A percentile compares a stretch with the other conserved stretches of the same genome.
phyloP scores from a whole-genome alignment of 1,140 invertebrate species.

The Macrobrachium rosenbergii region DNA sequence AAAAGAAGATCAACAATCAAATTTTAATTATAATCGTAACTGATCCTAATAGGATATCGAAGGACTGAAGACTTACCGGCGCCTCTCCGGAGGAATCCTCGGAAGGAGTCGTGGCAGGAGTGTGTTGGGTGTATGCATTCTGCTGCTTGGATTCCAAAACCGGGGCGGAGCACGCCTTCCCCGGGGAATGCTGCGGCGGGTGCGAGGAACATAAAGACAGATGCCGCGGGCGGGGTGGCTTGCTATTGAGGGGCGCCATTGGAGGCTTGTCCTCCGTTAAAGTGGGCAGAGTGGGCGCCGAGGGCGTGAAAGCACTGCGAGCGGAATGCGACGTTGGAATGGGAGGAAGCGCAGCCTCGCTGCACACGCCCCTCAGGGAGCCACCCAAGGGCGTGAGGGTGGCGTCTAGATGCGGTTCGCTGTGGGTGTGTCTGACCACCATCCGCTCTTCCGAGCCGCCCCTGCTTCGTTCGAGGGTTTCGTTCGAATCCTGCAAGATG shows the following conservation, averaged over 20 bases:
- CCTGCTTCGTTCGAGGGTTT: background rate
- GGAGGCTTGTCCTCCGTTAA: constrained; percentile 60
- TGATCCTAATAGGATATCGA: too few species aligned
- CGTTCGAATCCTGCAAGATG: constrained; percentile 8
- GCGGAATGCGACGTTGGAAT: constrained; percentile 1
- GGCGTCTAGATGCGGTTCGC: constrained; percentile 44
- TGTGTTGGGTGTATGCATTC: constrained; percentile 1
- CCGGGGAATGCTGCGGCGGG: background rate
- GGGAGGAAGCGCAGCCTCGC: constrained; percentile 45
- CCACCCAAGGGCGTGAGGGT: constrained; percentile 11
- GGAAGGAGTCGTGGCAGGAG: constrained; percentile 57
- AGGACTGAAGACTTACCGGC: constrained; percentile 31
- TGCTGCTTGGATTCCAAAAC: constrained; percentile 24
- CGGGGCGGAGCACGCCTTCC: constrained; percentile 50
- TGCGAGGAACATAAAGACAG: constrained; percentile 17
- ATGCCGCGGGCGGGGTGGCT: constrained; percentile 39
- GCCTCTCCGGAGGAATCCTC: constrained; percentile 58
- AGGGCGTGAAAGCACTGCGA: constrained; percentile 43
- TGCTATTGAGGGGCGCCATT: constrained; percentile 20
- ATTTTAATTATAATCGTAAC: too few species aligned
- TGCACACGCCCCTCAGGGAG: constrained; percentile 44
- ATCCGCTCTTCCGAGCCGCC: background rate
- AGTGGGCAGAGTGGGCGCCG: constrained; percentile 46
- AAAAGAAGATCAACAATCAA: too few species aligned
- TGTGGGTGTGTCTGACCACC: constrained; percentile 53